Conservation (phyloP, 2,888 invertebrate species). For the Phaonia tiefii region DNA sequence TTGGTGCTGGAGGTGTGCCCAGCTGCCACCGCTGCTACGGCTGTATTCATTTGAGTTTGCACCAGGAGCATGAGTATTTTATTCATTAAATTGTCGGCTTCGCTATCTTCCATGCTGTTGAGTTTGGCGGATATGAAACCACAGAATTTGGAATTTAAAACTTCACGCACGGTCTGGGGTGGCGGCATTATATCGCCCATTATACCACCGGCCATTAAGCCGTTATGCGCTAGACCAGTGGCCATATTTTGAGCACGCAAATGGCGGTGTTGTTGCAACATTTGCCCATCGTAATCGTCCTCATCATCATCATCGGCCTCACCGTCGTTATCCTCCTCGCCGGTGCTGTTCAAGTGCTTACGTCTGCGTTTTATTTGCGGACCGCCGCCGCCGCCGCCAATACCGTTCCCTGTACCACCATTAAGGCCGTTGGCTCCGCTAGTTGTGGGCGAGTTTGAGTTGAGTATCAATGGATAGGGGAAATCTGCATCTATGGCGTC, state of each 20-base stretch:
- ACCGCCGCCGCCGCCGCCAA: constrained; percentile 47
- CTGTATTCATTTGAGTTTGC: constrained; percentile 73
- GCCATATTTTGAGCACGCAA: constrained; percentile 74
- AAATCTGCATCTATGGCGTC: constrained; percentile 79
- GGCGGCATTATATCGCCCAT: constrained; percentile 70
- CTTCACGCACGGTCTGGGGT: constrained; percentile 78
- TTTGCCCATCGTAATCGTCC: constrained; percentile 76
- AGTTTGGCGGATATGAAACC: constrained; percentile 79
- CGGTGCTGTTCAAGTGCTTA: constrained; percentile 62
- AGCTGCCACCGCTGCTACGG: neutral
- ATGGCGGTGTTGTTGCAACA: constrained; percentile 78
- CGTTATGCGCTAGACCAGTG: constrained; percentile 42
- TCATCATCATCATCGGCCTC: constrained; percentile 65
- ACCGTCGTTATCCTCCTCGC: constrained; percentile 66
- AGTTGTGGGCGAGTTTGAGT: constrained; percentile 74
- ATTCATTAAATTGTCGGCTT: constrained; percentile 79
- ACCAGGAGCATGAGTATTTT: constrained; percentile 77
- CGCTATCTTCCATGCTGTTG: constrained; percentile 78
- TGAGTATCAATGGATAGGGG: constrained; percentile 78
- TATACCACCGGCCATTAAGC: constrained; percentile 59
- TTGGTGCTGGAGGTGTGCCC: neutral
- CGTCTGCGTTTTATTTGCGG: constrained; percentile 71
- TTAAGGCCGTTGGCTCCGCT: constrained; percentile 57
- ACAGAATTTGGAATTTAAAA: constrained; percentile 78
- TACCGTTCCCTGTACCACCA: constrained; percentile 48